Evolutionary conservation across 2,113 vertebrate genomes (phyloP).

Genomic region (Dascyllus trimaculatus): DNA sequence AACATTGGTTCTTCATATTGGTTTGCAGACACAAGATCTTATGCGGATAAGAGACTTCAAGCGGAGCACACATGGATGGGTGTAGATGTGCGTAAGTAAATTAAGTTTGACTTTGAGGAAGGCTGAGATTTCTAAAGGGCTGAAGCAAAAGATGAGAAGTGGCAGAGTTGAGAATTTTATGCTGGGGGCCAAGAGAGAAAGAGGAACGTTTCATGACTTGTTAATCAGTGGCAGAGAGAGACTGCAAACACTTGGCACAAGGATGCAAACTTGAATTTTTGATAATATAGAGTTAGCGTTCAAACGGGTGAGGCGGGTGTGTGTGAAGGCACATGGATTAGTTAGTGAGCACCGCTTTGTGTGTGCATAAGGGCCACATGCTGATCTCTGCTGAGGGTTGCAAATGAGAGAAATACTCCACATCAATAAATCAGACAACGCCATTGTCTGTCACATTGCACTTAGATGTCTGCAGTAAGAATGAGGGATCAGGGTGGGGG

Average conservation of each 20-base stretch:
- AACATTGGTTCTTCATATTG: conserved; percentile 26
- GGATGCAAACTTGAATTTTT: conserved; percentile 49
- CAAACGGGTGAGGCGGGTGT: conserved; percentile 4
- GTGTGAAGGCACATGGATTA: not conserved
- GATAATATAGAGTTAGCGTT: conserved; percentile 15
- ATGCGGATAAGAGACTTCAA: conserved; percentile 45
- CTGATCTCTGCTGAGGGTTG: conserved; percentile 28
- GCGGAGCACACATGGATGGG: not conserved
- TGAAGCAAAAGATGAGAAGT: conserved; percentile 39
- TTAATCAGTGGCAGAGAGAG: conserved; percentile 30
- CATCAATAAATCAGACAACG: conserved; percentile 51
- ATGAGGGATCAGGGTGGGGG: conserved; percentile 21
- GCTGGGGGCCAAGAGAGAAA: conserved; percentile 14
- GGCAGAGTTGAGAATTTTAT: conserved; percentile 17
- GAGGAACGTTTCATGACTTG: conserved; percentile 31
- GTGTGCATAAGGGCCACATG: conserved; percentile 13
- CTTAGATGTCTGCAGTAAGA: conserved; percentile 35
- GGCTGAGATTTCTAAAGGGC: conserved; percentile 13
- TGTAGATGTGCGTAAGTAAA: conserved; percentile 31
- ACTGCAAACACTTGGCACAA: conserved; percentile 39
- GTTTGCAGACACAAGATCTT: conserved; percentile 35
- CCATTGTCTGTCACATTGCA: conserved; percentile 20
- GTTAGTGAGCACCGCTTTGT: conserved; percentile 6
- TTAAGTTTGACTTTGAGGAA: conserved; percentile 44
- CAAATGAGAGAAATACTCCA: conserved; percentile 40